phyloP scores from a whole-genome alignment of 1,140 invertebrate species.

The Sesamia nonagrioides region DNA sequence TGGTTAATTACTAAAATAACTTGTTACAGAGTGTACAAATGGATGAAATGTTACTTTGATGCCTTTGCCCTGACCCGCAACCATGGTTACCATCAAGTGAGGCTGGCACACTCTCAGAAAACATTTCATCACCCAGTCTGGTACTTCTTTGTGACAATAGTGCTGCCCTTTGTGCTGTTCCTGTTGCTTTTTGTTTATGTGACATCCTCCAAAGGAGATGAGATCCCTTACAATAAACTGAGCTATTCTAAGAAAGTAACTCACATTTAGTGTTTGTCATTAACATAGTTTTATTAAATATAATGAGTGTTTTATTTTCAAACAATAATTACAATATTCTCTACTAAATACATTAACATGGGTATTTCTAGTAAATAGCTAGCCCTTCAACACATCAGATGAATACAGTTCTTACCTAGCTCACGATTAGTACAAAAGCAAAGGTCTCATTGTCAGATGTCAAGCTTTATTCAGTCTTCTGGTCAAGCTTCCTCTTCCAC shows the following conservation, averaged over 20 bases:
- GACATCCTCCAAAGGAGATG: slow-evolving; percentile 51
- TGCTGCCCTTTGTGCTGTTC: slow-evolving; percentile 56
- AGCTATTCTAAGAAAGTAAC: slow-evolving; percentile 23
- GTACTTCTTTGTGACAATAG: slow-evolving; percentile 55
- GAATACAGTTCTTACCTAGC: too few relatives aligned
- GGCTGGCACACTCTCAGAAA: not conserved
- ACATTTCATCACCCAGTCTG: slow-evolving; percentile 35
- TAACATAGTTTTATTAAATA: not conserved
- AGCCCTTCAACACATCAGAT: too few relatives aligned
- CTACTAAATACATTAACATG: not conserved
- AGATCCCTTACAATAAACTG: slow-evolving; percentile 1
- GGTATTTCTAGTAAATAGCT: too few relatives aligned
- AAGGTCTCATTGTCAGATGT: not conserved
- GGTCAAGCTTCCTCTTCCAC: slow-evolving; percentile 71
- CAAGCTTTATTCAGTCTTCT: slow-evolving; percentile 51
- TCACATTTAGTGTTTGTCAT: not conserved
- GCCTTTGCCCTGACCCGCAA: not conserved
- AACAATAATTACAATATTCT: not conserved
- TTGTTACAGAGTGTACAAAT: slow-evolving; percentile 25
- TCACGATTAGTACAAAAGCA: too few relatives aligned
- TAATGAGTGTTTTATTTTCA: not conserved
- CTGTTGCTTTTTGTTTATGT: slow-evolving; percentile 57
- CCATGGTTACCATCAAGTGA: not conserved
- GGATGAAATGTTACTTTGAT: slow-evolving; percentile 32
- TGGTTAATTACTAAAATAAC: not conserved